Base-by-base conservation (phyloP, 1,140 invertebrate species). In the Cydia strobilella region DNA sequence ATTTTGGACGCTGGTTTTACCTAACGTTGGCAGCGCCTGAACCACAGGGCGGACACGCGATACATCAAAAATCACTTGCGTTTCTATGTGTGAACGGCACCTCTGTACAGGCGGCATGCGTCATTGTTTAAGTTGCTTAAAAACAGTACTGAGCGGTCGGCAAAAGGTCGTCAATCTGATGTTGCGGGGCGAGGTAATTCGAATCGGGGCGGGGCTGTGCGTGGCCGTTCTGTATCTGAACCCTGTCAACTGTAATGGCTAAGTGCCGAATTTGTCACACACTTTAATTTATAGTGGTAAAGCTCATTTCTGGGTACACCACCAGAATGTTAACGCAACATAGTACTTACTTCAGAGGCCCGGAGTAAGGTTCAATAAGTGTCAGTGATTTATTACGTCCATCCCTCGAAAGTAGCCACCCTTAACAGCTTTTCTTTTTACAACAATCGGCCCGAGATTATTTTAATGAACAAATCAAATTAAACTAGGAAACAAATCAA, bases 371-470 rank as follows among this genome's bases (percentile, higher is more conserved):
- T 69, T 27, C 31, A 69, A 39, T 69, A 69, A 3, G 18, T 69
- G 65, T 69, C 65, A 69, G 15, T 69, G 65, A 69, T 39, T 69
- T 69, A 69, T 69, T 69, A 69, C 65, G 20, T 18, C 1, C 65
- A 7, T n/a, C 65, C 65, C 65, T 39, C n/a, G 12, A 25, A n/a
- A 69, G 35, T 35, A 42, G 65, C 5, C 31, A 27, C 31, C n/a
- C 25, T 23, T 59, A 59, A 7, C 20, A 20, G 12, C 0, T 23
- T 59, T 23, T n/a, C 20, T 59, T 59, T 23, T 59, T 18, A n/a
- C n/a, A 4, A 10, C 6, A 3, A 12, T 23, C 9, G 20, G 54
- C 0, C 54, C 18, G n/a, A 7, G 20, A 23, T 23, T 23, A 9
- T 20, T 59, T 59, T 23, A 59, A 59, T 23, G 18, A 23, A 9